Evolutionary conservation across 37 sponge, comb jelly and placozoan species (phyloP), one percentile per base, ranked within the genome.

Genomic region (Aplysina aerophoba): DNA sequence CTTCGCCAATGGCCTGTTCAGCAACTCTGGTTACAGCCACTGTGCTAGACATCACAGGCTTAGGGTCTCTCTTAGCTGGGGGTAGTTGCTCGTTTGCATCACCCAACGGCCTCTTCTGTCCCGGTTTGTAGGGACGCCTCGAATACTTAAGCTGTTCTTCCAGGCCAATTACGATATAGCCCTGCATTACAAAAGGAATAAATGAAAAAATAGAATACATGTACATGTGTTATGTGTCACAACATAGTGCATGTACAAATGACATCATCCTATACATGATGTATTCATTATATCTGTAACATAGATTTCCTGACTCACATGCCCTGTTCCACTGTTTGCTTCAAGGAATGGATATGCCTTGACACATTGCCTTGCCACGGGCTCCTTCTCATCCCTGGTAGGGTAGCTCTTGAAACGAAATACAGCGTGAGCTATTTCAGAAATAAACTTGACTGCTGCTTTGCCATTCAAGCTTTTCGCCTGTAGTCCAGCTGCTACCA

Each of bases 261-360:
- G n/a, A n/a, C n/a, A n/a, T n/a, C n/a, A n/a, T n/a, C n/a, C n/a
- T n/a, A n/a, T n/a, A n/a, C n/a, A n/a, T n/a, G n/a, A n/a, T n/a
- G n/a, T n/a, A n/a, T n/a, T n/a, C n/a, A n/a, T n/a, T n/a, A n/a
- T n/a, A n/a, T n/a, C n/a, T n/a, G n/a, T n/a, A n/a, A n/a, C n/a
- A n/a, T n/a, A n/a, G n/a, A n/a, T n/a, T n/a, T n/a, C n/a, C n/a
- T n/a, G n/a, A 75, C 78, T 75, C 54, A 75, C 78, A 75, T 36
- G 22, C 3, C 78, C 78, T 36, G 31, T 53, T 1, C 78, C 78
- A 41, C 78, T 41, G 8, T 15, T 36, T n/a, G 78, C 37, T 75
- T 75, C 78, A 53, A 75, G 25, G 37, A 75, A 75, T 2, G 78
- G 78, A 21, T n/a, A 75, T 24, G 6, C 22, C 25, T 75, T 38